Evolutionary conservation across 1,140 invertebrate species (phyloP).

Genomic region (Rhyacophila brunnea): DNA sequence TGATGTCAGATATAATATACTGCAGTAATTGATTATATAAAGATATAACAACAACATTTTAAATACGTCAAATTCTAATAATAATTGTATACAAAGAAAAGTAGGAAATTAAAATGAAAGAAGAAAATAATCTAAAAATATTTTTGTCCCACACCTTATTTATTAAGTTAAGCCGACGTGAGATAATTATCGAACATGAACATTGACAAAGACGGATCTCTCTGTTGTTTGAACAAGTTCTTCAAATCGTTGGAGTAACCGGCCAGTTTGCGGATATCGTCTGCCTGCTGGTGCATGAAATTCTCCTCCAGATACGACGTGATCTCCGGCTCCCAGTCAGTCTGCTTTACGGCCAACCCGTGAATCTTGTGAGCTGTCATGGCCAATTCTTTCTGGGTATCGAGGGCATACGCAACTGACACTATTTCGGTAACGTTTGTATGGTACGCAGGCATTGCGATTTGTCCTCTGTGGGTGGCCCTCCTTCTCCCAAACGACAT

Average conservation of each 20-base stretch:
- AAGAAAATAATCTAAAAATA: too few species aligned
- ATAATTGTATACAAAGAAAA: too few species aligned
- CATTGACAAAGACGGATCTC: conserved; percentile 62
- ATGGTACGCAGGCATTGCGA: conserved; percentile 47
- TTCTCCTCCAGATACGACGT: conserved; percentile 72
- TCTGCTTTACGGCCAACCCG: conserved; percentile 41
- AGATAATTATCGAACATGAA: conserved; percentile 78
- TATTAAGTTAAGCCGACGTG: too few species aligned
- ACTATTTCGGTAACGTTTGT: conserved; percentile 55
- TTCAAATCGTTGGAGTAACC: conserved; percentile 71
- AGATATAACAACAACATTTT: too few species aligned
- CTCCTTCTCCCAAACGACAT: neutral
- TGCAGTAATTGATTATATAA: too few species aligned
- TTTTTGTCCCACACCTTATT: too few species aligned
- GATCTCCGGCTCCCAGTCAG: conserved; percentile 51
- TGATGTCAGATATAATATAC: too few species aligned
- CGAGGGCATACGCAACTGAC: conserved; percentile 69
- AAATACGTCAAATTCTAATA: too few species aligned
- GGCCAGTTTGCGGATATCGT: conserved; percentile 64
- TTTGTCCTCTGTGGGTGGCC: conserved; percentile 38
- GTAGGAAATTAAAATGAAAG: too few species aligned
- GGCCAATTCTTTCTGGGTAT: conserved; percentile 71
- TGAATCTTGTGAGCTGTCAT: conserved; percentile 66
- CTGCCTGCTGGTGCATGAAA: conserved; percentile 66
- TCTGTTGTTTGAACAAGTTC: conserved; percentile 57